Evolutionary conservation across 2,113 vertebrate genomes (phyloP).

Genomic region (Tautogolabrus adspersus): DNA sequence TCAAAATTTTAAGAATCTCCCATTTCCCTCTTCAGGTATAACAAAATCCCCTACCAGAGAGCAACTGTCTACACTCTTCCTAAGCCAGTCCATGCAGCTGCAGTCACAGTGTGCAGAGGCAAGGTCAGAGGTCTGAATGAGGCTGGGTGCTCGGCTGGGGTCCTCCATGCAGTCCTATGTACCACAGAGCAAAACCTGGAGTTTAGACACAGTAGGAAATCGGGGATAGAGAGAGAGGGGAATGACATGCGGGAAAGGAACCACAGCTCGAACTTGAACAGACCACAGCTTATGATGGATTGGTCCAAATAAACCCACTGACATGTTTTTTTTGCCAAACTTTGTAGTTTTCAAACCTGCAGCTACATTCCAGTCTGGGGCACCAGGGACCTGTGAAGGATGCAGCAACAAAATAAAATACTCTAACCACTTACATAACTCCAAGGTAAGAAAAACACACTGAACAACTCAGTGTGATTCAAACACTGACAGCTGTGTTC

Average conservation of each 20-base stretch:
- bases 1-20: not conserved
- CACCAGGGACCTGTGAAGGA: conserved; percentile 51
- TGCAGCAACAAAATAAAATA: conserved; percentile 28
- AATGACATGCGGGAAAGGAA: too few relatives aligned
- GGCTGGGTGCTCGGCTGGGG: conserved; percentile 92
- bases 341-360: conserved; percentile 39
- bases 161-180: conserved; percentile 91
- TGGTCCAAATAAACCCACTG: too few relatives aligned
- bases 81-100: conserved; percentile 94
- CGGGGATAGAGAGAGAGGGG: too few relatives aligned
- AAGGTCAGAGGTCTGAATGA: conserved; percentile 98
- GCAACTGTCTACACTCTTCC: conserved; percentile 64
- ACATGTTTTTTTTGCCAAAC: not conserved
- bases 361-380: conserved; percentile 35
- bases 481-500: conserved; percentile 40
- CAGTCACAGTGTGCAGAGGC: conserved; percentile 93
- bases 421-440: conserved; percentile 46
- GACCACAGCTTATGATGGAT: too few relatives aligned
- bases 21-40: conserved; percentile 84
- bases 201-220: too few relatives aligned
- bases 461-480: conserved; percentile 17
- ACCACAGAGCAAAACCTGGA: conserved; percentile 95
- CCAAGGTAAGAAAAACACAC: conserved; percentile 40
- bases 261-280: too few relatives aligned
- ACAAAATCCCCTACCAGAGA: conserved; percentile 88